phyloP scores from a whole-genome alignment of 2,888 invertebrate species.

The Aphodius sticticus region DNA sequence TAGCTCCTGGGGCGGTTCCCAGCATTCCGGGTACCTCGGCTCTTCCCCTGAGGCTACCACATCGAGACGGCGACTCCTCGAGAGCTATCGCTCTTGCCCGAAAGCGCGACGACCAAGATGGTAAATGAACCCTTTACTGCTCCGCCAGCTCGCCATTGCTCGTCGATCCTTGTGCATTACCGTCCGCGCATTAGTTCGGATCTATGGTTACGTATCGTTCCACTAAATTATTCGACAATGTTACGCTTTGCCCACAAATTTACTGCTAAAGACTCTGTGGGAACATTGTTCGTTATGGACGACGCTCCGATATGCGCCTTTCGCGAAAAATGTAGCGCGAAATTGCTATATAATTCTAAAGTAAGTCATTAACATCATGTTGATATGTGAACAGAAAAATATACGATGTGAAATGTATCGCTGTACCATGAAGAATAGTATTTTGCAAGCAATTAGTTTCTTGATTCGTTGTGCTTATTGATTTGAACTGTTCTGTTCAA shows the following conservation, averaged over 20 bases:
- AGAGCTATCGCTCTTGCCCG: neutral
- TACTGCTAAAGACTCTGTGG: neutral
- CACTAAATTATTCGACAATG: constrained; percentile 4
- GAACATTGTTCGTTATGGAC: neutral
- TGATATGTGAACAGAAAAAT: neutral
- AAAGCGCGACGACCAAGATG: constrained; percentile 24
- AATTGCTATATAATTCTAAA: neutral
- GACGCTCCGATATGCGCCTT: neutral
- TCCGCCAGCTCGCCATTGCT: neutral
- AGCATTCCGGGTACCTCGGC: constrained; percentile 46
- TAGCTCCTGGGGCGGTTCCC: constrained; percentile 50
- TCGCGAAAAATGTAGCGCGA: neutral
- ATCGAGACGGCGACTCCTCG: constrained; percentile 17
- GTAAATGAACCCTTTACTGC: constrained; percentile 36
- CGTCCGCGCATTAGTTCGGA: neutral
- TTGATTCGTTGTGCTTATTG: no score
- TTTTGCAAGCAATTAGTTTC: no score
- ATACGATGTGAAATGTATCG: no score
- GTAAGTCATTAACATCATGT: neutral
- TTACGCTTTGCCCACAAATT: neutral
- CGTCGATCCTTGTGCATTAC: neutral
- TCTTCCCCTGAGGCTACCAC: constrained; percentile 43
- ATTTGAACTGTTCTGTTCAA: no score
- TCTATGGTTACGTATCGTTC: constrained; percentile 4
- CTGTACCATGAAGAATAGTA: no score